A percentile compares a stretch with the other conserved stretches of the same genome.
Evolutionary conservation across 2,797 vertebrate genomes (phyloP).

Genomic region (Dallia pectoralis): DNA sequence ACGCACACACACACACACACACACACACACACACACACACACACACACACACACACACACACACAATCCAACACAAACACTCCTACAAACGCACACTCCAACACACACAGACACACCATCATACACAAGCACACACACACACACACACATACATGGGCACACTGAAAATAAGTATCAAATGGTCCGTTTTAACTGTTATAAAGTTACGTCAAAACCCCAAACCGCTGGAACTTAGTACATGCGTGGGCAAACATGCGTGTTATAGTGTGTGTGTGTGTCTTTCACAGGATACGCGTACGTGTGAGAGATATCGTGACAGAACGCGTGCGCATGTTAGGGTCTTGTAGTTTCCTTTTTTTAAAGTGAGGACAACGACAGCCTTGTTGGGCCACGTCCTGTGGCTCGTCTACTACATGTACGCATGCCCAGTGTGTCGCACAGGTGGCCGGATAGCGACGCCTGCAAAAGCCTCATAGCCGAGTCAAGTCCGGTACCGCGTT

Average conservation of each 20-base stretch:
- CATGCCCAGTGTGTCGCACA: conserved; percentile 69
- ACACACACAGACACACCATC: background rate
- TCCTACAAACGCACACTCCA: no score
- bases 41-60: background rate
- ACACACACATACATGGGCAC: background rate
- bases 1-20: background rate
- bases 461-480: conserved; percentile 58
- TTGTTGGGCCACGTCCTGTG: conserved; percentile 65
- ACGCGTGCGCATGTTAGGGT: conserved; percentile 16
- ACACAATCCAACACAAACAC: no score
- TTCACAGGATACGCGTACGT: no score
- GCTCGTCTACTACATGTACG: conserved; percentile 67
- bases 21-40: background rate
- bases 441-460: conserved; percentile 57
- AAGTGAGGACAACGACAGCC: background rate
- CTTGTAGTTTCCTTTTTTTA: conserved; percentile 63
- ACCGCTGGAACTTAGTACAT: conserved; percentile 28
- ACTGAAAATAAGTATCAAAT: conserved; percentile 38
- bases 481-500: no score
- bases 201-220: conserved; percentile 46
- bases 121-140: background rate
- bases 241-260: no score
- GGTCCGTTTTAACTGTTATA: conserved; percentile 35
- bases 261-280: no score
- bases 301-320: no score